Evolutionary conservation across 2,888 invertebrate species (phyloP), one percentile per base, ranked within the genome.

Genomic region (Thelaira solivaga): DNA sequence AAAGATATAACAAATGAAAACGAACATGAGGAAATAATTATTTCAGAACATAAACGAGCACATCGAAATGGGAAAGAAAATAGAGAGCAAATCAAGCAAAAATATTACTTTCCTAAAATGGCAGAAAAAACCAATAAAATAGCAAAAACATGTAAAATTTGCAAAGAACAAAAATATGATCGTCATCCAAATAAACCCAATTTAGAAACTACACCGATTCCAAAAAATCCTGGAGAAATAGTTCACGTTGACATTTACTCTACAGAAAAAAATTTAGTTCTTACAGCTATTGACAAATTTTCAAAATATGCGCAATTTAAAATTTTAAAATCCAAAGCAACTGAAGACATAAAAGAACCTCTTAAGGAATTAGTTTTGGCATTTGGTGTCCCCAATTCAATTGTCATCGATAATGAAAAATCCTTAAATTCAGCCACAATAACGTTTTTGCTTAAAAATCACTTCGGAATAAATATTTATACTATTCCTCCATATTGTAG

Each of bases 331-430:
- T 36, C 36, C n/a, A 36, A 13, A 13, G 36, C 36, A 36, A 13
- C 13, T 6, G 36, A 36, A 36, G 13, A 36, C 36, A 36, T 36
- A 13, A 45, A 45, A 45, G 45, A 18, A 45, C 18, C 45, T 20
- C 22, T 45, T 3, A 41, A 59, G 2, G 36, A 31, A 31, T 10
- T 64, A 22, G n/a, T 62, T 39, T 72, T 43, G 10, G 43, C 57
- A 16, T 67, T 65, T 43, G 64, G 73, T 10, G n/a, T 67, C 43
- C 67, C 67, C 3, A 51, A 55, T 16, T 22, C 22, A 6, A 20
- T 74, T 36, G 75, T 75, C 13, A 11, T 75, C 31, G 68, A 75
- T 29, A 68, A 69, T 34, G 62, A 68, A 49, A 68, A 51, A 43
- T 57, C 64, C 2, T 24, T 69, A 39, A 69, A 75, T 22, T 69